Evolutionary conservation across 2,888 invertebrate species (phyloP).

Genomic region (Tineola bisselliella): DNA sequence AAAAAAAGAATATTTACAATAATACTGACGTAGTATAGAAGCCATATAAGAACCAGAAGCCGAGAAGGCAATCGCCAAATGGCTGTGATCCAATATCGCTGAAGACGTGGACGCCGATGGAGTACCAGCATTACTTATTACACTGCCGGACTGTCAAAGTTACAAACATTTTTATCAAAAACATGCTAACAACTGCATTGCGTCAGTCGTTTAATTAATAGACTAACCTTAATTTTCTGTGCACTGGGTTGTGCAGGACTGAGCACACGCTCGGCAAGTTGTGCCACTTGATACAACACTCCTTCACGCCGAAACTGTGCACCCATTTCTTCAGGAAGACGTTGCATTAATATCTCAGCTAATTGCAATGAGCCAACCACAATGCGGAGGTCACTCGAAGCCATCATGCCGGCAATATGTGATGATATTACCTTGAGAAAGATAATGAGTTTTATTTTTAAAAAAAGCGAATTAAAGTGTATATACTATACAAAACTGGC

Average conservation of each 20-base stretch:
- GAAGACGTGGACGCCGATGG: conserved; percentile 59
- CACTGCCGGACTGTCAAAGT: conserved; percentile 42
- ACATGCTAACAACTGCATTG: too few relatives aligned
- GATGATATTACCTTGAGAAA: conserved; percentile 79
- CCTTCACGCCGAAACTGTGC: conserved; percentile 97
- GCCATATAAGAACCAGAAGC: conserved; percentile 56
- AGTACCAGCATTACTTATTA: conserved; percentile 45
- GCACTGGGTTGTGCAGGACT: conserved; percentile 41
- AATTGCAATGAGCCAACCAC: conserved; percentile 97
- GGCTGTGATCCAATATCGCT: conserved; percentile 56
- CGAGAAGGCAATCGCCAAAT: conserved; percentile 54
- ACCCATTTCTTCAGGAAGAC: conserved; percentile 93
- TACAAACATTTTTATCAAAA: too few relatives aligned
- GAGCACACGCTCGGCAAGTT: conserved; percentile 33
- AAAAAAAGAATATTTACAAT: background rate
- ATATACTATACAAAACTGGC: too few relatives aligned
- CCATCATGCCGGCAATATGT: conserved; percentile 98
- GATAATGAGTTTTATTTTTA: too few relatives aligned
- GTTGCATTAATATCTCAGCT: conserved; percentile 96
- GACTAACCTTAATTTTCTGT: conserved; percentile 44
- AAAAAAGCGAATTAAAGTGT: too few relatives aligned
- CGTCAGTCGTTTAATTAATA: background rate
- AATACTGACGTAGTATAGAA: conserved; percentile 38
- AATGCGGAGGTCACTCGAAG: conserved; percentile 94
- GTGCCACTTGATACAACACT: conserved; percentile 88